Percentiles rank a stretch among this genome's conserved stretches.
phyloP scores from a whole-genome alignment of 2,113 vertebrate species.

The zebrafish (Danio rerio) region GRCz12tu NC_133183.1:49625001-49625500 shows the following conservation, averaged over 20 bases:
- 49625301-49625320: conserved; percentile 7
- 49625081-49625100: no score
- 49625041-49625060: no score
- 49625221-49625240: not conserved
- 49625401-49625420: not conserved
- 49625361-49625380: not conserved
- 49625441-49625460: not conserved
- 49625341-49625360: conserved; percentile 8
- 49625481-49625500: conserved; percentile 27
- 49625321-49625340: not conserved
- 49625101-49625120: not conserved
- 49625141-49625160: not conserved
- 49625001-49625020: no score
- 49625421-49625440: not conserved
- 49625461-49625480: not conserved
- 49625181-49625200: not conserved
- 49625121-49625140: no score
- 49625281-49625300: not conserved
- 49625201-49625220: not conserved
- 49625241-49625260: conserved; percentile 3
- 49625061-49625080: no score
- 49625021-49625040: no score
- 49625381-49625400: conserved; percentile 1
- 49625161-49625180: not conserved
- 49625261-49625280: not conserved